Base-by-base conservation (phyloP, 2,888 invertebrate genomes). In the Linnaemya tessellans region DNA sequence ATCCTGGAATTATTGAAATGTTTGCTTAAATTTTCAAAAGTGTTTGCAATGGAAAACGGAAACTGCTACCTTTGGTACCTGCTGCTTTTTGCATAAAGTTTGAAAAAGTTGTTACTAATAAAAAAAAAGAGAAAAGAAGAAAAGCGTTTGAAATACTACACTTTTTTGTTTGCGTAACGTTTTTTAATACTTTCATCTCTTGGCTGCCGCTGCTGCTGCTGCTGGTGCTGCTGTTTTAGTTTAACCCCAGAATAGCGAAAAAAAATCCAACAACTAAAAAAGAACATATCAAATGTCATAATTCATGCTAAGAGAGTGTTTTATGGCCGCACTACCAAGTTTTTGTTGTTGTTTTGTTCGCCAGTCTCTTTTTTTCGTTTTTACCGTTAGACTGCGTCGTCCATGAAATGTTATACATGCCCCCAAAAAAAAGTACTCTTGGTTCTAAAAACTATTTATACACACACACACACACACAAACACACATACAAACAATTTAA, bases 271-370 rank as follows among this genome's bases (percentile, higher is more conserved):
- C 11, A 41, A 62, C 5, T 43, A 41, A 30, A 62, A 35, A 60
- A 73, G 20, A 62, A 68, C 77, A 73, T 86, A 87, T 86, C 87
- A 86, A 87, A 86, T 87, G 87, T 87, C 87, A 87, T 87, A 87
- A 87, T 84, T 87, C 85, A 83, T 84, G 84, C 58, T 83, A 82
- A 81, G 68, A 84, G 75, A 73, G 83, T 84, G 86, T 81, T 83
- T 86, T 86, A 86, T 75, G 78, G 81, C 73, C 80, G 64, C 58
- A 80, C 70, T 77, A 70, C 49, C 62, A 74, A 38, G 10, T 74
- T 73, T 15, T 56, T 56, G 13, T 68, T 62, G 9, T 54, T 54
- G 13, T 51, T 65, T 51, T 78, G 18, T 18, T 49, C 25, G 9
- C 3, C 70, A 68, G 38, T 67, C 30, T 67, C 30, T 41, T 51